phyloP scores from a whole-genome alignment of 2,888 invertebrate genomes.

The Tachina grossa region DNA sequence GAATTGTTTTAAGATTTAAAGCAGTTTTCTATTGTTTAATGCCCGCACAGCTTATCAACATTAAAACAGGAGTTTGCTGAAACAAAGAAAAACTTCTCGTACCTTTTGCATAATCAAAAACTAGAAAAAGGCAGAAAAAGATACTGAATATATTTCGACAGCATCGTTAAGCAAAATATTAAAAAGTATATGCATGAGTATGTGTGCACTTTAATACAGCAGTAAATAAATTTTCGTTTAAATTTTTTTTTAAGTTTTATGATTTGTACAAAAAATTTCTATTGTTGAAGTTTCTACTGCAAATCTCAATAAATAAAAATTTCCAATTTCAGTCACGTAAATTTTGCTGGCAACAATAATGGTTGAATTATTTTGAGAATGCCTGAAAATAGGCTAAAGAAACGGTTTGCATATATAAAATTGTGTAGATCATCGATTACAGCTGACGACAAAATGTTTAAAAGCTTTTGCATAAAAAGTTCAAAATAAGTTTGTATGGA shows the following conservation, averaged over 20 bases:
- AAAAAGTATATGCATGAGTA: background rate
- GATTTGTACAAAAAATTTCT: background rate
- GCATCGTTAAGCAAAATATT: constrained; percentile 26
- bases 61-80: constrained; percentile 39
- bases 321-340: constrained; percentile 57
- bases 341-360: constrained; percentile 12
- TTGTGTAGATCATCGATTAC: background rate
- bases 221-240: background rate
- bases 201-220: background rate
- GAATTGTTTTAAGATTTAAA: constrained; percentile 58
- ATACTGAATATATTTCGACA: background rate
- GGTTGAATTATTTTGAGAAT: constrained; percentile 15
- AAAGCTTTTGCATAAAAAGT: background rate
- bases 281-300: constrained; percentile 5
- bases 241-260: background rate
- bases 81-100: constrained; percentile 37
- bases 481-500: too few relatives aligned
- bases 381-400: constrained; percentile 57
- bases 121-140: constrained; percentile 22
- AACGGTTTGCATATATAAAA: background rate
- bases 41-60: constrained; percentile 52
- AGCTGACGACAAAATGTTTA: constrained; percentile 3
- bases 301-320: constrained; percentile 9
- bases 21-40: constrained; percentile 53
- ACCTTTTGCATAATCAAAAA: constrained; percentile 29